These are phyloP conservation scores for Drosophila paracracens DNA, from an alignment of 2,888 invertebrate genomes.

Conservation along the genomic window DNA sequence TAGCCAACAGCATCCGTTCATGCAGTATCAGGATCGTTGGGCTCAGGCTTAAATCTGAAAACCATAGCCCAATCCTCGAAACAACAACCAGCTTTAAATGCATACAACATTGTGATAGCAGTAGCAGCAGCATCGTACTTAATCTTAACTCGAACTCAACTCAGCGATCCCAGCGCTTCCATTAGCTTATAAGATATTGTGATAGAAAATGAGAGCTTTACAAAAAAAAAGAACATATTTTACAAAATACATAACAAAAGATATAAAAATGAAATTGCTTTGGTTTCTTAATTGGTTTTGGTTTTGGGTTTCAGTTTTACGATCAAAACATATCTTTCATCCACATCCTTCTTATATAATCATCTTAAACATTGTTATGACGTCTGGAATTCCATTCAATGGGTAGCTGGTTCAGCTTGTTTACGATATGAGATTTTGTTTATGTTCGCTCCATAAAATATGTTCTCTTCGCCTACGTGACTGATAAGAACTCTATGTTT, in stretches of 20 bases:
- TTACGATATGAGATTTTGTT: slow-evolving; percentile 29
- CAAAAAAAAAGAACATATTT: slow-evolving; percentile 38
- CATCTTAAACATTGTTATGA: slow-evolving; percentile 29
- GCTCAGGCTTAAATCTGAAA: slow-evolving; percentile 88
- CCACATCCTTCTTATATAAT: neutral
- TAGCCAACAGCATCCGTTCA: slow-evolving; percentile 80
- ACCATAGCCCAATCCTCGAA: slow-evolving; percentile 12
- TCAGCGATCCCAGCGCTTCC: slow-evolving; percentile 73
- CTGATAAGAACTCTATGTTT: slow-evolving; percentile 42
- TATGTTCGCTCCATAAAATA: slow-evolving; percentile 37
- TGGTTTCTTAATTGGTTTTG: slow-evolving; percentile 41
- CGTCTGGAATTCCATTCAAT: slow-evolving; percentile 28
- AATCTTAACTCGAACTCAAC: slow-evolving; percentile 57
- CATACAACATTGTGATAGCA: slow-evolving; percentile 71
- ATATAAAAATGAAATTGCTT: slow-evolving; percentile 45
- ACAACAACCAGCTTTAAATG: slow-evolving; percentile 65
- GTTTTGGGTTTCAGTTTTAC: slow-evolving; percentile 26
- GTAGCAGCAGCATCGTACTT: slow-evolving; percentile 58
- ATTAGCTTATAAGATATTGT: slow-evolving; percentile 75
- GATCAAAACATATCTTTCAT: slow-evolving; percentile 12
- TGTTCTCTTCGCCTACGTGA: slow-evolving; percentile 36
- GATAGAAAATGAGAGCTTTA: slow-evolving; percentile 74
- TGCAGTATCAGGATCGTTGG: slow-evolving; percentile 87
- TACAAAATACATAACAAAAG: slow-evolving; percentile 58
- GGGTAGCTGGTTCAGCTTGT: slow-evolving; percentile 37